Conservation (phyloP, 2,113 vertebrate genomes). For the Hipposideros armiger region DNA sequence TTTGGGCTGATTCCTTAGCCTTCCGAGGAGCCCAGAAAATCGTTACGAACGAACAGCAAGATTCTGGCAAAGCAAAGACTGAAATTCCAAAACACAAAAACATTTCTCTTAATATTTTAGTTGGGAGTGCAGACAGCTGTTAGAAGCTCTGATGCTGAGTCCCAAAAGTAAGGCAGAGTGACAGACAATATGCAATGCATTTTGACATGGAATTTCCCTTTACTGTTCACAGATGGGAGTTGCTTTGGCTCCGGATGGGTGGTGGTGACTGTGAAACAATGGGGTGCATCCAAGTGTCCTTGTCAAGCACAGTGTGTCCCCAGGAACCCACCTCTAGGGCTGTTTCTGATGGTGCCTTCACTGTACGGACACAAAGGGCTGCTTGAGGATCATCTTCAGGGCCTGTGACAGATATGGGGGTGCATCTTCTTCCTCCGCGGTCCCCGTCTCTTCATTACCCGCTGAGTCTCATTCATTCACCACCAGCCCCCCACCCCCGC, state of each 20-base stretch:
- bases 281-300: rapidly evolving
- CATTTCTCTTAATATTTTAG: conserved; percentile 5
- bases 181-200: neutral
- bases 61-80: neutral
- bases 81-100: neutral
- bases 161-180: neutral
- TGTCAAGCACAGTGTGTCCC: rapidly evolving
- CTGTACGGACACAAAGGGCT: rapidly evolving
- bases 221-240: rapidly evolving
- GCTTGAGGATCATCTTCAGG: neutral
- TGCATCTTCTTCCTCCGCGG: rapidly evolving
- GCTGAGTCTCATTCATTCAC: rapidly evolving
- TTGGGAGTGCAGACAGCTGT: neutral
- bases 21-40: neutral
- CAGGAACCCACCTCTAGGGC: no score
- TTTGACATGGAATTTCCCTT: neutral
- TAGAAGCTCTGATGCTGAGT: neutral
- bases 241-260: rapidly evolving
- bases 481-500: neutral
- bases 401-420: neutral
- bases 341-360: rapidly evolving
- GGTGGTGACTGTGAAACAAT: neutral
- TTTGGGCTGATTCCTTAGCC: neutral
- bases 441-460: neutral
- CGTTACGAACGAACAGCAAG: neutral